Conservation (phyloP, 1,140 invertebrate species). For the Drosophila varians region DNA sequence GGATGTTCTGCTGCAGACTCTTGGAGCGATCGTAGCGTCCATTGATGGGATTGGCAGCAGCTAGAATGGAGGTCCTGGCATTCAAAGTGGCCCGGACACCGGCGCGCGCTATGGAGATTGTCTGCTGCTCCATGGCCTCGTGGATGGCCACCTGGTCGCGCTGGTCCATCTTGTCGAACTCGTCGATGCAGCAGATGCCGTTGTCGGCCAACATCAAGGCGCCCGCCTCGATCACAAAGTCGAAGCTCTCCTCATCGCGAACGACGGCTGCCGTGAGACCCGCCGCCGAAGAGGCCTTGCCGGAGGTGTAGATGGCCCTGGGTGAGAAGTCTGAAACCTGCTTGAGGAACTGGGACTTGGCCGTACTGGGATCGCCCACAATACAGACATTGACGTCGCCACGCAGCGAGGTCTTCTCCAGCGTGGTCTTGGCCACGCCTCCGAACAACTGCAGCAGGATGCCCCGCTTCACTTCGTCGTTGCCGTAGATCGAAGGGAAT, state of each 20-base stretch:
- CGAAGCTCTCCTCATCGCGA: constrained; percentile 97
- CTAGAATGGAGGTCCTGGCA: constrained; percentile 98
- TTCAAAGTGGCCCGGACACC: constrained; percentile 98
- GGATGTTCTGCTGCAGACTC: constrained; percentile 97
- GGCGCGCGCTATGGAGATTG: constrained; percentile 99
- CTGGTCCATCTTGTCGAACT: constrained; percentile 99
- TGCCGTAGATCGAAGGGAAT: constrained; percentile 99
- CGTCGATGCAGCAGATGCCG: constrained; percentile 99
- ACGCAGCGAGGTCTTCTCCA: constrained; percentile 93
- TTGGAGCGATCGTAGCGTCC: constrained; percentile 98
- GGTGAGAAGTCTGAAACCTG: constrained; percentile 98
- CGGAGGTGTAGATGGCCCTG: constrained; percentile 98
- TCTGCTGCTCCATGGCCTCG: constrained; percentile 99
- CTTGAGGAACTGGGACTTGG: constrained; percentile 98
- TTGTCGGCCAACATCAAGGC: constrained; percentile 99
- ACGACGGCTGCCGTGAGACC: constrained; percentile 99
- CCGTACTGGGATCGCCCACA: constrained; percentile 99
- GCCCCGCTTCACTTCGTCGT: constrained; percentile 98
- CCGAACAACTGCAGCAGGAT: constrained; percentile 98
- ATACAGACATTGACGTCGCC: constrained; percentile 99
- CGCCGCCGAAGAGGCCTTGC: constrained; percentile 98
- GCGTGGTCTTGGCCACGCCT: constrained; percentile 97
- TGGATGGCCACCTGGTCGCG: constrained; percentile 99
- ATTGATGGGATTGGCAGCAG: constrained; percentile 99
- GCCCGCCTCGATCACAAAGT: constrained; percentile 99